Base-by-base conservation (phyloP, 1,140 invertebrate species). In the Atopsyche davidsoni region DNA sequence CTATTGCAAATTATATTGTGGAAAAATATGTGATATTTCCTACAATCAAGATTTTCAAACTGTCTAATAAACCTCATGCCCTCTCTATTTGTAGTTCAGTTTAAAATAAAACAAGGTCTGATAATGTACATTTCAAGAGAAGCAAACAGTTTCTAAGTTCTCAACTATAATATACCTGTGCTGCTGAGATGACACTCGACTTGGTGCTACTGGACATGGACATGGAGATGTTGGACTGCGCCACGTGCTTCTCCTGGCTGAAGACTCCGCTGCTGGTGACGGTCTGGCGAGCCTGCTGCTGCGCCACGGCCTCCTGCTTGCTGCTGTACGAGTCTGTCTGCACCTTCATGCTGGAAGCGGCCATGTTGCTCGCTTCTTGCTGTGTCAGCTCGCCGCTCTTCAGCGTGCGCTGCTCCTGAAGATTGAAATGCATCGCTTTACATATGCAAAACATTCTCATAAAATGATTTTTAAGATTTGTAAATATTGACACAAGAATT, bases 261-360 rank as follows among this genome's bases (percentile, higher is more conserved):
- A 87, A 88, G 64, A 80, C 85, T 58, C 86, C 79, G 6, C 87
- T 86, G 42, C 81, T 80, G 9, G 84, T 80, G 45, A 89, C 79
- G 3, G 84, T 89, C 65, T 92, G 87, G 11, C 84, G 77, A 57
- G 88, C 87, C 62, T 93, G 86, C 53, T 89, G 85, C 35, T 87
- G 83, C 16, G 85, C 82, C 69, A 87, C 83, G 1, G 87, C 85
- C 62, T 86, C 85, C 69, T 91, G 87, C 69, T 92, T 87, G 4
- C 86, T 81, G 48, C 82, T 89, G 65, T 89, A 92, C 10, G 81
- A 84, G 55, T 91, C 88, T 32, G 87, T 90, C 35, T 89, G 85
- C 16, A 93, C 69, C 65, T 87, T 88, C 70, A 90, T 83, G 54
- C 82, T 84, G 10, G 84, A 75, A 2, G 84, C 81, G 28, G 86